Evolutionary conservation across 2,888 invertebrate species (phyloP).

Genomic region (Heliconius ethilla): DNA sequence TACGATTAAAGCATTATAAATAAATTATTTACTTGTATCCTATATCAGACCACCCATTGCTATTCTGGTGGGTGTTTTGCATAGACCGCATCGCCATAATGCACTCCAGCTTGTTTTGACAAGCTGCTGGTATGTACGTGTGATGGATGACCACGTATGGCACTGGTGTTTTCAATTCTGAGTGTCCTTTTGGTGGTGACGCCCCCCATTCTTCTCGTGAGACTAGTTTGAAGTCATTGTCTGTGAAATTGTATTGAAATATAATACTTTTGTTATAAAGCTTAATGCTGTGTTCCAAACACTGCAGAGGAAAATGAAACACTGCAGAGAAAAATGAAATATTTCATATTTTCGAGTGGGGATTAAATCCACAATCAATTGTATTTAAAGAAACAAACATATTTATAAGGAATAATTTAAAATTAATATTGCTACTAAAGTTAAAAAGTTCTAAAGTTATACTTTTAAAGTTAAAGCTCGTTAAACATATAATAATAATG

Average conservation of each 20-base stretch:
- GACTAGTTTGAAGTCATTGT: conserved; percentile 42
- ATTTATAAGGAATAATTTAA: too few species aligned
- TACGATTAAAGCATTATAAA: background rate
- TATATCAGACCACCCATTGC: conserved; percentile 85
- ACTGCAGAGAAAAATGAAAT: too few species aligned
- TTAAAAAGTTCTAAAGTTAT: too few species aligned
- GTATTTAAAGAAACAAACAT: too few species aligned
- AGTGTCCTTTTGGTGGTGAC: conserved; percentile 68
- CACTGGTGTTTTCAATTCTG: conserved; percentile 79
- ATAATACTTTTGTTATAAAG: background rate
- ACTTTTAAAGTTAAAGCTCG: too few species aligned
- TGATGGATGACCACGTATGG: conserved; percentile 87
- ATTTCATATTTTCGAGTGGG: too few species aligned
- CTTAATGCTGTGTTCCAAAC: too few species aligned
- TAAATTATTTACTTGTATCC: conserved; percentile 77
- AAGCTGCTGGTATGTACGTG: conserved; percentile 83
- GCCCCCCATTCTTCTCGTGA: conserved; percentile 83
- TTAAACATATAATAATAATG: too few species aligned
- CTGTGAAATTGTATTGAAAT: conserved; percentile 23
- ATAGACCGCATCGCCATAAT: conserved; percentile 83
- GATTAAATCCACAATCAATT: too few species aligned
- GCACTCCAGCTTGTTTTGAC: conserved; percentile 78
- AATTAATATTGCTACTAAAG: too few species aligned
- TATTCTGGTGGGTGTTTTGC: conserved; percentile 83
- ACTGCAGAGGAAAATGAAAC: too few species aligned